Base-by-base conservation (phyloP, 2,888 invertebrate species). In the Sphaerophoria rueppellii region DNA sequence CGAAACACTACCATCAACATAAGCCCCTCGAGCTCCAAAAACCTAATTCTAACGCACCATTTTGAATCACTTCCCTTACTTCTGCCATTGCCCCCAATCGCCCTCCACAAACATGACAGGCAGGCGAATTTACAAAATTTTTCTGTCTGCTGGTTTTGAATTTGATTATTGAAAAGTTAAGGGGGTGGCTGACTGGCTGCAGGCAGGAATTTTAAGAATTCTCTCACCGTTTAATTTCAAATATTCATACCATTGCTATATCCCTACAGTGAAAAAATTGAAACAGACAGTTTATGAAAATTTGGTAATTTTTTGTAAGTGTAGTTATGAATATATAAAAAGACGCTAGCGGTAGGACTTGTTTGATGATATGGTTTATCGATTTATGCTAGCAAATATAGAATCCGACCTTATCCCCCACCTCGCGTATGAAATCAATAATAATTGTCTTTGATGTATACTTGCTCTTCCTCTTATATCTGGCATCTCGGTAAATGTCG, bases 61-160 rank as follows among this genome's bases (percentile, higher is more conserved):
- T 24, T 2, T 24, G 12, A 57, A 46, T 14, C 61, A 61, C 61
- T 61, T 46, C 61, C 61, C 32, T 43, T 46, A 7, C 46, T 12
- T 0, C 43, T 40, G 4, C 43, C 43, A 12, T 4, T 5, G 11
- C 43, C 4, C 43, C 6, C 7, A 9, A 5, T 43, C 61, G 46
- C 16, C 32, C n/a, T 32, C n/a, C 32, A 32, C n/a, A 61, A 46
- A 61, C 61, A 61, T 61, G 61, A 61, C 61, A 61, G 32, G 61
- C 61, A 24, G 24, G 24, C 24, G 24, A 46, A 34, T 61, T 61
- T 61, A 46, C 40, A 40, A 61, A 46, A 43, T 16, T 61, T 61
- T n/a, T 61, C 61, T 34, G 46, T 61, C 61, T 61, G 61, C 5
- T 46, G 46, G 46, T 46, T 46, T 61, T 61, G 61, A 61, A 61